These are phyloP conservation scores for Pteropus rufus DNA, from an alignment of 2,797 vertebrate genomes.

Conservation along the genomic window DNA sequence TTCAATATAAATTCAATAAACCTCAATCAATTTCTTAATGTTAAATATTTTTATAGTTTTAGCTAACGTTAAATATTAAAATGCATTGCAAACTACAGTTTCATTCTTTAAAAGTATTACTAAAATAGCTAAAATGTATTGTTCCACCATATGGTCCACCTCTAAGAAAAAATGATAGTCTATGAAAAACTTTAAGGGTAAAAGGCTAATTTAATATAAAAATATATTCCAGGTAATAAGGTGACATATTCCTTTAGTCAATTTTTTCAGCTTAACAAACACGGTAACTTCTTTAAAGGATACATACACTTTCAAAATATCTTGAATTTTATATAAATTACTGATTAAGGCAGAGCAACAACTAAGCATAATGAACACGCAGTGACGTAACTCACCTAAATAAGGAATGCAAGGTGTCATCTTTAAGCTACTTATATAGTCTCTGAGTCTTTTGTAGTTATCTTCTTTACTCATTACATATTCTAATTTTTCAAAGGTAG, in stretches of 20 bases:
- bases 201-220: slow-evolving; percentile 39
- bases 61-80: neutral
- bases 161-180: slow-evolving; percentile 63
- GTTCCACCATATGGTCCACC: slow-evolving; percentile 37
- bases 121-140: neutral
- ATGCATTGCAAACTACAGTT: slow-evolving; percentile 3
- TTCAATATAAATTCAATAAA: neutral
- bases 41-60: neutral
- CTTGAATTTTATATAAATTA: neutral
- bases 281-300: slow-evolving; percentile 6
- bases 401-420: slow-evolving; percentile 99
- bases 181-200: slow-evolving; percentile 46
- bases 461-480: slow-evolving; percentile 99
- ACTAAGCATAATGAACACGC: neutral
- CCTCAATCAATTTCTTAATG: slow-evolving; percentile 34
- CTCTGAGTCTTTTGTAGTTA: slow-evolving; percentile 98
- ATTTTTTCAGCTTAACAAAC: slow-evolving; percentile 24
- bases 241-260: neutral
- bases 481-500: slow-evolving; percentile 96
- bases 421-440: slow-evolving; percentile 97
- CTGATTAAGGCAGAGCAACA: neutral
- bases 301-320: neutral
- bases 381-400: slow-evolving; percentile 87
- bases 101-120: slow-evolving; percentile 39
- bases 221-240: slow-evolving; percentile 10